Evolutionary conservation across 2,113 vertebrate species (phyloP).

Genomic region (Benitochromis conjunctus): DNA sequence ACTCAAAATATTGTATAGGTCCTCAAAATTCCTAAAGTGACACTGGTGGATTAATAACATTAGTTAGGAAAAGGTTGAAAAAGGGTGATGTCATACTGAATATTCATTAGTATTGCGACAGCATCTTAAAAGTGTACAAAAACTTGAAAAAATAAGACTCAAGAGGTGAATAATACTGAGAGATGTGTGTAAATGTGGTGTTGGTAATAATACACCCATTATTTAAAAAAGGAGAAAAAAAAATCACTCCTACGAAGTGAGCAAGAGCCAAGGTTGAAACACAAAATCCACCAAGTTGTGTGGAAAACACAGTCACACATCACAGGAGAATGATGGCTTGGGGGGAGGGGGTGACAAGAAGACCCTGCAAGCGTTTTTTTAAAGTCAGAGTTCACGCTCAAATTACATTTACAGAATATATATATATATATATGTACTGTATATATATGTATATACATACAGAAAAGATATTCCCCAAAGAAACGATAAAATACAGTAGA

Average conservation of each 20-base stretch:
- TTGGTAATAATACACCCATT: conserved; percentile 31
- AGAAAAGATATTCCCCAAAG: conserved; percentile 45
- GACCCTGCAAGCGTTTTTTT: conserved; percentile 68
- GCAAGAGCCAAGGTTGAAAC: conserved; percentile 79
- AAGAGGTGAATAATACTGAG: conserved; percentile 35
- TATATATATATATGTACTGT: conserved; percentile 40
- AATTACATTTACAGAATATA: conserved; percentile 77
- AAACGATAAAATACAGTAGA: conserved; percentile 74
- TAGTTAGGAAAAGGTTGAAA: conserved; percentile 1
- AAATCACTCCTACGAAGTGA: conserved; percentile 80
- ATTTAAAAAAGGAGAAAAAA: conserved; percentile 62
- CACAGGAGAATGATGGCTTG: conserved; percentile 68
- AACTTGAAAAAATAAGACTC: conserved; percentile 34
- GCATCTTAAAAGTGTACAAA: conserved; percentile 74
- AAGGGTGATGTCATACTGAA: conserved; percentile 41
- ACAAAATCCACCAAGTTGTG: conserved; percentile 65
- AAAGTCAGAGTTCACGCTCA: conserved; percentile 80
- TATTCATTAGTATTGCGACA: conserved; percentile 72
- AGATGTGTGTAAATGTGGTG: conserved; percentile 53
- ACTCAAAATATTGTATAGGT: conserved; percentile 30
- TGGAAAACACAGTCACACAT: conserved; percentile 79
- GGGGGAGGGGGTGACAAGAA: conserved; percentile 42
- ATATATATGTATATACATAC: conserved; percentile 74
- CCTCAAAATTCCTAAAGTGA: conserved; percentile 39
- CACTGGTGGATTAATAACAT: conserved; percentile 39